Evolutionary conservation across 2,113 vertebrate genomes (phyloP).

Genomic region (Trachemys scripta): DNA sequence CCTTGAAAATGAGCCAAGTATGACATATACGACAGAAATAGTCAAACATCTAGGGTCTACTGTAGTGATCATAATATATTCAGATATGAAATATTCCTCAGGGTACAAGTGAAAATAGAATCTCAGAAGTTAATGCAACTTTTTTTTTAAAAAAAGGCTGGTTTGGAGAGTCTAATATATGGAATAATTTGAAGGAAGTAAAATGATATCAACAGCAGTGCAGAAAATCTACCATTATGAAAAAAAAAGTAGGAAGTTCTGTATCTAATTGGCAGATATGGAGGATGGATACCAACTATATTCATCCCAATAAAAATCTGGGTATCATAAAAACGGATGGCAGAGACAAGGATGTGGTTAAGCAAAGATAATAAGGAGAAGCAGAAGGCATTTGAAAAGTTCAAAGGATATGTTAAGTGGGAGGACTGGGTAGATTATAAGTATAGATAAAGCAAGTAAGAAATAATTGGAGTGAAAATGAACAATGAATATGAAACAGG

Average conservation of each 20-base stretch:
- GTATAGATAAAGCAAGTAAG: constrained; percentile 49
- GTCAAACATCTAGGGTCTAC: constrained; percentile 19
- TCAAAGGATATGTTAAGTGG: constrained; percentile 67
- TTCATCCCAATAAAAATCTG: constrained; percentile 36
- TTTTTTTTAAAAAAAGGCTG: constrained; percentile 26
- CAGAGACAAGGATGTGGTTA: constrained; percentile 55
- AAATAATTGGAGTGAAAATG: constrained; percentile 72
- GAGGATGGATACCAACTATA: constrained; percentile 45
- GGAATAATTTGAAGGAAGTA: constrained; percentile 64
- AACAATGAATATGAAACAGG: constrained; percentile 47
- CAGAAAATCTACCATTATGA: constrained; percentile 56
- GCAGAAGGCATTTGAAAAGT: constrained; percentile 68
- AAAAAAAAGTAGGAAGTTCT: constrained; percentile 41
- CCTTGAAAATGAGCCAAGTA: constrained; percentile 24
- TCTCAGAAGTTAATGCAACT: constrained; percentile 64
- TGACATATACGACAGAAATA: constrained; percentile 35
- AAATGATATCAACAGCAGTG: constrained; percentile 66
- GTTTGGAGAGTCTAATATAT: constrained; percentile 64
- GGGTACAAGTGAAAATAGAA: constrained; percentile 63
- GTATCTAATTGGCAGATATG: constrained; percentile 71
- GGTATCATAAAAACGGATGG: constrained; percentile 33
- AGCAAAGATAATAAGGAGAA: constrained; percentile 59
- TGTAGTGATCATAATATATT: constrained; percentile 73
- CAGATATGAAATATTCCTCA: constrained; percentile 68
- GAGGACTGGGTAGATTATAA: constrained; percentile 51